These are phyloP conservation scores for Potamarius usumacintae DNA, from an alignment of 2,113 vertebrate species.

Conservation along the genomic window DNA sequence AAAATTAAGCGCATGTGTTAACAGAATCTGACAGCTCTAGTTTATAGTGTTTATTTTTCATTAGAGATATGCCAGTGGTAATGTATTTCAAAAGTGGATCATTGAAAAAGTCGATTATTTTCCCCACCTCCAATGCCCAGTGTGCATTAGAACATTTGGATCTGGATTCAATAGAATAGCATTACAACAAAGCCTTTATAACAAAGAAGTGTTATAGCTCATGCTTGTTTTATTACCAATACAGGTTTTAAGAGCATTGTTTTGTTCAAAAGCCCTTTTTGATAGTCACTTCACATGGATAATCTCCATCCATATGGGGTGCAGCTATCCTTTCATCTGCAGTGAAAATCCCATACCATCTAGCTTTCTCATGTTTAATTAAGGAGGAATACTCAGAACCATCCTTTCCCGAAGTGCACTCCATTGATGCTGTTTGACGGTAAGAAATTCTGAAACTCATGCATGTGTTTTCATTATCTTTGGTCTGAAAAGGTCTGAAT, in stretches of 20 bases:
- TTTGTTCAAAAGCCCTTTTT: conserved; percentile 17
- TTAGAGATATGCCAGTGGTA: conserved; percentile 4
- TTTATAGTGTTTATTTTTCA: neutral
- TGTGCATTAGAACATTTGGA: neutral
- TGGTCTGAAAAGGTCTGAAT: neutral
- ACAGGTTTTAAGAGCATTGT: neutral
- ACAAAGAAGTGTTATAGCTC: neutral
- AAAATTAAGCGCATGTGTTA: neutral
- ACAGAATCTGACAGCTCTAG: neutral
- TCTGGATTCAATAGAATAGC: neutral
- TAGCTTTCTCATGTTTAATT: conserved; percentile 4
- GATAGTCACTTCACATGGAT: conserved; percentile 18
- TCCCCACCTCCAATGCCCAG: neutral
- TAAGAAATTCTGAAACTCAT: conserved; percentile 9
- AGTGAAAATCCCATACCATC: conserved; percentile 35
- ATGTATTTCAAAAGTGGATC: neutral
- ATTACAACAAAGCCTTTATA: neutral
- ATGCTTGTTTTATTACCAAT: neutral
- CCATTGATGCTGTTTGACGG: conserved; percentile 11
- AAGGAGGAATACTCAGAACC: conserved; percentile 6
- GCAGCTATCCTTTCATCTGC: conserved; percentile 21
- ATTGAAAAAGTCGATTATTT: neutral
- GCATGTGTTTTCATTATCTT: neutral
- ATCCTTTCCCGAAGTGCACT: neutral
- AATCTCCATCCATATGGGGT: neutral